Base-by-base conservation (phyloP, 2,113 vertebrate genomes). In the Seriola quinqueradiata region DNA sequence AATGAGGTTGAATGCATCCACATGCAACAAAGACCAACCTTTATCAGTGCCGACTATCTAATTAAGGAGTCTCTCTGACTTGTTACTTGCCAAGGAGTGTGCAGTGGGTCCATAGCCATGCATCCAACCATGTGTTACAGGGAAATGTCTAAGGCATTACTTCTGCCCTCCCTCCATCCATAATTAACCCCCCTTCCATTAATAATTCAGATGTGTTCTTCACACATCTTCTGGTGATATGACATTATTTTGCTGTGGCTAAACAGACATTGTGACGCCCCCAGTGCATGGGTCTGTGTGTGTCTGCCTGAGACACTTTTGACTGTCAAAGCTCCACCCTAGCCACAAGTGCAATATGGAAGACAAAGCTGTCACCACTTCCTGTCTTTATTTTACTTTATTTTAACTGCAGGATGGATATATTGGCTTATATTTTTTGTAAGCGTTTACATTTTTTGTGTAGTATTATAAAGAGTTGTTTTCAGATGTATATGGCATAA, bases 171-270 rank as follows among this genome's bases (percentile, higher is more conserved):
- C 80, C 85, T 84, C 84, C 85, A 94, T 94, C 58, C 87, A 94
- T 95, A 93, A 95, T 94, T 95, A 89, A 94, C 84, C 84, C 68
- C 69, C 1, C 68, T 81, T 34, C 46, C 75, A 90, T 95, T 87
- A 86, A 95, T 93, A 92, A 95, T 95, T 94, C 77, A 95, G 86
- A 70, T 87, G 70, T 88, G 87, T 90, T 94, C 87, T 90, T 90
- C 88, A 88, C 90, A 90, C 87, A 89, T 92, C 88, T 90, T 91
- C 82, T 85, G 66, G 89, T 93, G 92, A 92, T 93, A 91, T 90
- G 83, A 94, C 94, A 94, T 93, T 91, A 88, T 82, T 91, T 89
- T 88, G 73, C 82, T 11, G 79, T 87, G 89, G 87, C 92, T 93
- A 87, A 92, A 86, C 92, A 92, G 91, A 87, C 82, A 59, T 72